phyloP scores from a whole-genome alignment of 2,797 vertebrate genomes.

The Microcaecilia unicolor region DNA sequence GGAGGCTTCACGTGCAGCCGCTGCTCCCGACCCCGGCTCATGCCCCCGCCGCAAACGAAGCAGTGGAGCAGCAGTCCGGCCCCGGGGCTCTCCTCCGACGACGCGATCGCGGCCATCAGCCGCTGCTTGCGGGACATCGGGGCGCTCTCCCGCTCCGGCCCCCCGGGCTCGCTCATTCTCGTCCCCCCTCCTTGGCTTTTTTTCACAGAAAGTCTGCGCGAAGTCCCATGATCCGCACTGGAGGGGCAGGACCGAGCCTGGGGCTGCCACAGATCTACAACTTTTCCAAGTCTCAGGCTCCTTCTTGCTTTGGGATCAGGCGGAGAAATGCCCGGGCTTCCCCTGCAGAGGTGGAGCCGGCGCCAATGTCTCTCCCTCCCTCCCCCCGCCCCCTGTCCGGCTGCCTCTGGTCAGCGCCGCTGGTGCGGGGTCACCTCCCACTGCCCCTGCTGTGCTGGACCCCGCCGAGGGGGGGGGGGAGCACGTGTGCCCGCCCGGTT shows the following conservation, averaged over 20 bases:
- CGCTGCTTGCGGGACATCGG: constrained; percentile 77
- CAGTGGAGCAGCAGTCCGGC: constrained; percentile 51
- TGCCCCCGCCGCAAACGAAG: constrained; percentile 50
- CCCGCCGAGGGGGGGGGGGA: too few relatives aligned
- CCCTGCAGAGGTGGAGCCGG: neutral
- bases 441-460: too few relatives aligned
- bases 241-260: too few relatives aligned
- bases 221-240: too few relatives aligned
- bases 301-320: constrained; percentile 8
- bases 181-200: neutral
- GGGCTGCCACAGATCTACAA: too few relatives aligned
- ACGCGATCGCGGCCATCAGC: constrained; percentile 74
- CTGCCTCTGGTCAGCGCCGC: too few relatives aligned
- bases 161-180: constrained; percentile 2
- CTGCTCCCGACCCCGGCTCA: constrained; percentile 73
- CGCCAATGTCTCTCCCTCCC: too few relatives aligned
- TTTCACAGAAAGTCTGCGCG: too few relatives aligned
- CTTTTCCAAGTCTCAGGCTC: constrained; percentile 21
- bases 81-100: constrained; percentile 37
- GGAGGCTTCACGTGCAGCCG: constrained; percentile 67
- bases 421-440: too few relatives aligned
- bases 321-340: neutral
- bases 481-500: too few relatives aligned
- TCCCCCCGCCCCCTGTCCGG: neutral
- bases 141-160: constrained; percentile 42